Base-by-base conservation (phyloP, 2,888 invertebrate species). In the Ophonus ardosiacus region DNA sequence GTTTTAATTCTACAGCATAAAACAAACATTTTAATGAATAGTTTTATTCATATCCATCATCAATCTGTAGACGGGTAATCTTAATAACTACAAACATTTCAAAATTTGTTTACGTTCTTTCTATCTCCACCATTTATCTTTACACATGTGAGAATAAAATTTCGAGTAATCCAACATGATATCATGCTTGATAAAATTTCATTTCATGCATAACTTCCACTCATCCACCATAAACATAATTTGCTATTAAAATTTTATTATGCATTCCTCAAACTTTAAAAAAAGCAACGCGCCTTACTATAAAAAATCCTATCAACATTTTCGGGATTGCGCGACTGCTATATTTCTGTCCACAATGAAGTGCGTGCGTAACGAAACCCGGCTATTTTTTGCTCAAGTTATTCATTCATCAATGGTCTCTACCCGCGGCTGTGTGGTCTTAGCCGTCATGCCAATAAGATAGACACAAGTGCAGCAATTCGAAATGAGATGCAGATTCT, bases 221-320 rank as follows among this genome's bases (percentile, higher is more conserved):
- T 15, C 38, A 38, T 38, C 13, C 15, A 38, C 68, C 68, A 68
- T 21, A 68, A 68, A 68, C 24, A 68, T 68, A 68, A 68, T 68
- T 68, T 38, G n/a, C 15, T 38, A 15, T 68, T 15, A 68, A 68
- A 40, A 68, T 38, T 68, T 21, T 24, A 68, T 68, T 68, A 68
- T 38, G 15, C 68, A 38, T 68, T 68, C 68, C 38, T 68, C 15
- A 68, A 63, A 68, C 24, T 68, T 68, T 38, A 68, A 68, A 68
- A 68, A 31, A 38, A 68, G 31, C n/a, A 68, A 68, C n/a, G 24
- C n/a, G n/a, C 5, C 31, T 68, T 15, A 7, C 13, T n/a, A 8
- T 31, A 68, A 68, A 68, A 68, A 68, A 68, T 68, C 68, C 68
- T 68, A 68, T 68, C 68, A 68, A 68, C 68, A 68, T 68, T 24